phyloP scores from a whole-genome alignment of 2,888 invertebrate genomes.

The Scaeva pyrastri region DNA sequence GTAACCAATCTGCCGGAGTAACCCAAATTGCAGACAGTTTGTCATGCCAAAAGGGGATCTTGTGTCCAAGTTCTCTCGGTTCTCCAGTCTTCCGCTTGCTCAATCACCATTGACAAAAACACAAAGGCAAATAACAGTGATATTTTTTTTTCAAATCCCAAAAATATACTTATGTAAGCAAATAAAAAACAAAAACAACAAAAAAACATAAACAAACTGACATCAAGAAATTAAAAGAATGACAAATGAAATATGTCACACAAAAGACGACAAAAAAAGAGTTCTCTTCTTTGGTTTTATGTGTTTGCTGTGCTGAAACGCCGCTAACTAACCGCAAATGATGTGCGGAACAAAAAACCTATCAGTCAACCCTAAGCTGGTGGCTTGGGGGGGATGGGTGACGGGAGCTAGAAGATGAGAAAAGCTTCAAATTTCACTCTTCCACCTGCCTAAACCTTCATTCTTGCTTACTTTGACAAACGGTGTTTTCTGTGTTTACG shows the following conservation, averaged over 20 bases:
- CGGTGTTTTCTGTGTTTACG: constrained; percentile 61
- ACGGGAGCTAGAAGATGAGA: not conserved
- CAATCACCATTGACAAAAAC: constrained; percentile 70
- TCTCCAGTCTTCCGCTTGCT: constrained; percentile 17
- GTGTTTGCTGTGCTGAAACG: constrained; percentile 30
- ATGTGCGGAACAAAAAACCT: constrained; percentile 59
- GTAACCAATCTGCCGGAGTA: constrained; percentile 70
- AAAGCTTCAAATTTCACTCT: constrained; percentile 35
- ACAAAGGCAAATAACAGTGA: constrained; percentile 59
- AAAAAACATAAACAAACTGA: constrained; percentile 48
- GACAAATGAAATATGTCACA: constrained; percentile 69
- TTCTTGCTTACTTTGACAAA: constrained; percentile 15
- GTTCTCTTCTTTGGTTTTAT: constrained; percentile 32
- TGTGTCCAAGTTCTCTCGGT: constrained; percentile 11
- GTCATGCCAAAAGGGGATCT: constrained; percentile 71
- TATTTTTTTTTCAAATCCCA: constrained; percentile 47
- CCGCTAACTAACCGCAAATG: constrained; percentile 72
- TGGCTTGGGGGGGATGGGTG: not conserved
- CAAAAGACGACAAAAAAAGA: constrained; percentile 27
- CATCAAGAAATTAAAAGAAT: constrained; percentile 68
- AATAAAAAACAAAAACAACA: too few species aligned
- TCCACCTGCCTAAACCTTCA: constrained; percentile 7
- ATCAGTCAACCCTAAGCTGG: constrained; percentile 57
- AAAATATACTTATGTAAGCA: not conserved
- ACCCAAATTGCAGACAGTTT: constrained; percentile 70